Evolutionary conservation across 2,888 invertebrate genomes (phyloP), one percentile per base, ranked within the genome.

Genomic region (Xestia ashworthii): DNA sequence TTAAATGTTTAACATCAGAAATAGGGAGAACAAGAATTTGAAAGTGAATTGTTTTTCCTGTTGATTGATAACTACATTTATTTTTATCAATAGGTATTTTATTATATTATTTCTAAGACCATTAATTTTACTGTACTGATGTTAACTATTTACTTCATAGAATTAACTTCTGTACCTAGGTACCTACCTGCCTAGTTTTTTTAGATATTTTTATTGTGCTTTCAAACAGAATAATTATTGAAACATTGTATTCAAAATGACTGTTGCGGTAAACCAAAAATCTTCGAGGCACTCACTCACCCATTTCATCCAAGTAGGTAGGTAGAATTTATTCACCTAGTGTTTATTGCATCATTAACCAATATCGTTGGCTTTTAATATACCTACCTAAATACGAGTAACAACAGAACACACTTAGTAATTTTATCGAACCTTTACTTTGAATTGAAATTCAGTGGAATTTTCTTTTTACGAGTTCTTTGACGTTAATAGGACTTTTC

Each of bases 221-320:
- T 58, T 32, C 8, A 44, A 66, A 68, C 2, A 55, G 48, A 62
- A n/a, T n/a, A n/a, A 62, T 50, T 1, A 67, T 71, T 71, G 12
- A 76, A 76, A 71, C 68, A 5, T 38, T 44, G 22, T 16, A 60
- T 8, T 60, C 6, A n/a, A 6, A 32, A n/a, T 25, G 5, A 67
- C 32, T 55, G n/a, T 22, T 58, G n/a, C 44, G 65, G 32, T 64
- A 62, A 72, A 67, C 81, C 69, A 62, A 72, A 81, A 50, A 60
- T 58, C 5, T 16, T 25, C 16, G 5, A 70, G 5, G 53, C 38
- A 71, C 5, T 48, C 19, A 38, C 22, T 53, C 5, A 60, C 38
- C 14, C 32, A 16, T 1, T 0, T 14, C 32, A 65, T 48, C 50
- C n/a, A 48, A 71, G 9, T 22, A n/a, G n/a, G n/a, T n/a, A n/a